Evolutionary conservation across 2,888 invertebrate genomes (phyloP), one percentile per base, ranked within the genome.

Genomic region (Heliconius cydno): DNA sequence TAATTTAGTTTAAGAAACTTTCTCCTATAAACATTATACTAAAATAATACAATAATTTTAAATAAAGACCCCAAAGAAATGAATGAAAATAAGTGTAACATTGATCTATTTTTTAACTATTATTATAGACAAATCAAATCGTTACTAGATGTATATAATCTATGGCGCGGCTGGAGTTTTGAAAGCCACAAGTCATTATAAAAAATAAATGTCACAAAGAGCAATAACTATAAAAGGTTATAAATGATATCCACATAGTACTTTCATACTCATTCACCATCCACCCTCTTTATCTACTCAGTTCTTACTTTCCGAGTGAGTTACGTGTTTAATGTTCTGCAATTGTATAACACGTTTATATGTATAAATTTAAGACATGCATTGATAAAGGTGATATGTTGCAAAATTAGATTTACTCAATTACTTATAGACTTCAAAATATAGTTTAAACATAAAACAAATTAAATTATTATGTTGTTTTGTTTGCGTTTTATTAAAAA

Each of bases 171-270:
- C 87, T 86, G 83, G 84, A 84, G 83, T 83, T 83, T 80, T 76
- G 84, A 88, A 85, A 86, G 86, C 84, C 80, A 84, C 86, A 87
- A 87, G 86, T 87, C 87, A 85, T 89, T 86, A 87, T 88, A 87
- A 84, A 88, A 87, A 84, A 88, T 87, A 88, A 87, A 87, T 88
- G 88, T 91, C 89, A 85, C 87, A 84, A 86, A 88, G 86, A 88
- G 88, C 86, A 75, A 86, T 82, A 83, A 80, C 85, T 87, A 86
- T 88, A 90, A 88, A 90, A 91, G 90, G 90, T 90, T 90, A 89
- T 84, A 83, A 80, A 81, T 85, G 80, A 83, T 86, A 86, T 84
- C 86, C 87, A 84, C 85, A 86, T 88, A 88, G 88, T 87, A 89
- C 88, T 90, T 88, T 88, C 87, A 86, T 83, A 84, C 76, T 78